Evolutionary conservation across 2,888 invertebrate species (phyloP), one percentile per base, ranked within the genome.

Genomic region (Drosophila vallismaia): DNA sequence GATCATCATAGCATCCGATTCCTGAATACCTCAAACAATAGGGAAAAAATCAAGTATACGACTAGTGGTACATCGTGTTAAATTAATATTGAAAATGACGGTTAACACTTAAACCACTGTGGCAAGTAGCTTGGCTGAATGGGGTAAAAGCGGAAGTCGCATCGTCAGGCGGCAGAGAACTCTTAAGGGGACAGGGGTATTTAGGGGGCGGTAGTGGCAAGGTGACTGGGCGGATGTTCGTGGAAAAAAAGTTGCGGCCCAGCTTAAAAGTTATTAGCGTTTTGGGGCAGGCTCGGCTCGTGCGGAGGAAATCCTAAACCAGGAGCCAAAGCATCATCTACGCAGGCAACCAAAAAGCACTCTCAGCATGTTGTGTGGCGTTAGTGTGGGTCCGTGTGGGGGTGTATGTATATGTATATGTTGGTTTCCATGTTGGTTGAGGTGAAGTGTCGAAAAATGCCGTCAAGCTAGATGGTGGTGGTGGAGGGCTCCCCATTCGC

Each of bases 181-280:
- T 31, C 40, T 12, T 33, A 31, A 38, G 54, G 40, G 45, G 49
- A 52, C 28, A 28, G 5, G 44, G 29, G 44, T 14, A 36, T 31
- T 60, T 0, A 2, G 40, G 24, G 24, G 42, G 42, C 24, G 24
- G 10, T 10, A 44, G 24, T 24, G 44, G 9, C 19, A 51, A 52
- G 55, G 74, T 52, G 67, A 52, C 71, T 64, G 51, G 51, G 48
- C 55, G 52, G 52, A 71, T 64, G 57, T 55, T 55, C 56, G 52
- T n/a, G 26, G 56, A 51, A 69, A 86, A 86, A 84, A 84, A 46
- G 55, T 86, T 84, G 55, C 64, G 77, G 74, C 69, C 63, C 71
- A 85, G 84, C 84, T 85, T 86, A 88, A 88, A 86, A 86, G 85
- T 86, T 86, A 86, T 88, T 86, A 88, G 86, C 85, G 83, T 85